Evolutionary conservation across 2,113 vertebrate species (phyloP).

Genomic region (Butorides virescens): DNA sequence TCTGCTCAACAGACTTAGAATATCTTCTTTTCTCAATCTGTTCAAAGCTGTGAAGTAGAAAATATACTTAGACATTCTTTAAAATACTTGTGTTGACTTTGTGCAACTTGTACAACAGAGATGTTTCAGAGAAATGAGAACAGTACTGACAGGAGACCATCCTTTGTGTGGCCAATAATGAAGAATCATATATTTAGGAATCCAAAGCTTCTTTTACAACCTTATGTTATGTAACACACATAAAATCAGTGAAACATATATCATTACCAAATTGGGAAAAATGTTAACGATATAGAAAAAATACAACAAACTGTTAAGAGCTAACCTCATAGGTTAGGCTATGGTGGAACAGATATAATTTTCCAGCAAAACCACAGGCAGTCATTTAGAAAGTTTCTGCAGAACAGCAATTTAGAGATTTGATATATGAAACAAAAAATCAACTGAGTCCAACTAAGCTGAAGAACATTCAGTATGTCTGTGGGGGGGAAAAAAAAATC

Average conservation of each 20-base stretch:
- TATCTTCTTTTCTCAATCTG: neutral
- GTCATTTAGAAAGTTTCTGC: neutral
- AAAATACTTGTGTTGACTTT: neutral
- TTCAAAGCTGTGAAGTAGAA: neutral
- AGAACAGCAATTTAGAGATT: neutral
- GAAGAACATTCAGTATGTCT: neutral
- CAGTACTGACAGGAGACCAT: neutral
- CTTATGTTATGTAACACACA: neutral
- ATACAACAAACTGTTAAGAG: neutral
- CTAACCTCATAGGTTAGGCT: neutral
- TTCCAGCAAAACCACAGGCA: neutral
- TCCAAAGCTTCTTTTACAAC: neutral
- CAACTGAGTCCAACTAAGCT: neutral
- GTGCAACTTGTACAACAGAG: neutral
- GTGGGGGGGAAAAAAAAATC: neutral
- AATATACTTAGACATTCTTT: neutral
- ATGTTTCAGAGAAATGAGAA: neutral
- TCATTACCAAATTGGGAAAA: neutral
- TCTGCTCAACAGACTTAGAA: neutral
- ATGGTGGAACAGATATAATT: neutral
- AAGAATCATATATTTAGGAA: neutral
- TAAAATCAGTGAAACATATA: neutral
- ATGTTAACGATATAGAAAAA: neutral
- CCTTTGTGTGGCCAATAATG: neutral
- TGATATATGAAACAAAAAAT: neutral